Evolutionary conservation across 92 coral and sea anemone species (phyloP).

Genomic region (Diadumene lineata): DNA sequence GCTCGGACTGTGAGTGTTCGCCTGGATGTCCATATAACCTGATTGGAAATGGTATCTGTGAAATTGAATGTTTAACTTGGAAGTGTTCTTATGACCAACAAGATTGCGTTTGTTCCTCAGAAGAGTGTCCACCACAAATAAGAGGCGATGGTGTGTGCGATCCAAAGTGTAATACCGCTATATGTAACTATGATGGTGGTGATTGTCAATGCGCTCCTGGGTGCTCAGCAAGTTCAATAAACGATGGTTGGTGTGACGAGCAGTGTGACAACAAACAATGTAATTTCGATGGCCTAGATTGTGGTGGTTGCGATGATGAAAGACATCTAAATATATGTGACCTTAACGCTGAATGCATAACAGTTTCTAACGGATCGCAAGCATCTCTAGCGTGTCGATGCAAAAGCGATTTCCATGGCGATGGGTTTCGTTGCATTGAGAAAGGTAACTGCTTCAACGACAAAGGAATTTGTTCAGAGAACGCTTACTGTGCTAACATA

Average conservation of each 20-base stretch:
- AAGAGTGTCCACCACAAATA: constrained; percentile 34
- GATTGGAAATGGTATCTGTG: constrained; percentile 56
- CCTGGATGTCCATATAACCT: constrained; percentile 54
- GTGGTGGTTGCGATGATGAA: constrained; percentile 61
- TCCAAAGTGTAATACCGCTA: constrained; percentile 39
- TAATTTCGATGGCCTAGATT: constrained; percentile 60
- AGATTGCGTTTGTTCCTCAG: constrained; percentile 54
- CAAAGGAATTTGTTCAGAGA: constrained; percentile 42
- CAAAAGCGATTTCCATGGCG: constrained; percentile 51
- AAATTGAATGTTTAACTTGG: constrained; percentile 43
- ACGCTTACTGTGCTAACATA: constrained; percentile 41
- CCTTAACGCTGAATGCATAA: constrained; percentile 43
- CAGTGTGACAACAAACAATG: constrained; percentile 48
- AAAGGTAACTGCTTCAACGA: constrained; percentile 56
- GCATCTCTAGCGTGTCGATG: constrained; percentile 53
- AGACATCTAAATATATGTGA: constrained; percentile 48
- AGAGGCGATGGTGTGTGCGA: constrained; percentile 64
- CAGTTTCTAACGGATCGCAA: constrained; percentile 24
- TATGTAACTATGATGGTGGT: constrained; percentile 63
- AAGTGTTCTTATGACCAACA: constrained; percentile 50
- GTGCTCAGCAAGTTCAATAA: constrained; percentile 44
- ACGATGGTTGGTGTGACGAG: constrained; percentile 56
- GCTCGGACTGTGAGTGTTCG: constrained; percentile 58
- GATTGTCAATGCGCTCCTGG: constrained; percentile 61
- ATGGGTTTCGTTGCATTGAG: constrained; percentile 56